phyloP scores from a whole-genome alignment of 2,797 vertebrate genomes.

The Phrynocephalus guinanensis region DNA sequence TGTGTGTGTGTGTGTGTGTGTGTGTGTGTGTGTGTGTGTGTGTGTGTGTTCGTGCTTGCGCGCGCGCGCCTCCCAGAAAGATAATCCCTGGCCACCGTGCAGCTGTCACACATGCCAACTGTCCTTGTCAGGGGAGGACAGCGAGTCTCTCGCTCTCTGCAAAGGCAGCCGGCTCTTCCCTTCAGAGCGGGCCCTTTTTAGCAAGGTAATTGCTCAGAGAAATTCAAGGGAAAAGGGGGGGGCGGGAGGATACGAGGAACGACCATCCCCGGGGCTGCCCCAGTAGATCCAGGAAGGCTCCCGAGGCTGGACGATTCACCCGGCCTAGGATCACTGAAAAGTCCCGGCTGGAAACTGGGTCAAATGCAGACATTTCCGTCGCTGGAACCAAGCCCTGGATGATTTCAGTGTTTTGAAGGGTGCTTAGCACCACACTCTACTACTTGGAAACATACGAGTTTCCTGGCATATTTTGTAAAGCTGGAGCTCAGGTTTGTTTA shows the following conservation, averaged over 20 bases:
- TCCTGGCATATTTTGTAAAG: slow-evolving; percentile 3
- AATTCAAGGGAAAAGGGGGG: neutral
- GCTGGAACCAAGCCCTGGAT: neutral
- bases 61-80: slow-evolving; percentile 15
- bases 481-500: neutral
- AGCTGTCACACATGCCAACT: slow-evolving; percentile 16
- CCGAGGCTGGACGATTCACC: neutral
- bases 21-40: too few species aligned
- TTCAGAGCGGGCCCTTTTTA: slow-evolving; percentile 12
- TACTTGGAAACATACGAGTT: neutral
- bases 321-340: neutral
- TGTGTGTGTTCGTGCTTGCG: neutral
- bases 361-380: neutral
- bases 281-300: neutral
- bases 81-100: slow-evolving; percentile 33
- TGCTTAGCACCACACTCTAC: neutral
- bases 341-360: neutral
- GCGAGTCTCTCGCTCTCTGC: slow-evolving; percentile 1
- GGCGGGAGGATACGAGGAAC: neutral
- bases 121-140: slow-evolving; percentile 28
- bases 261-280: neutral
- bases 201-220: slow-evolving; percentile 17
- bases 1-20: neutral
- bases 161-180: neutral
- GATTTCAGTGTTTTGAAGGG: neutral